phyloP scores from a whole-genome alignment of 2,888 invertebrate genomes.

The Drosophila neotestacea region DNA sequence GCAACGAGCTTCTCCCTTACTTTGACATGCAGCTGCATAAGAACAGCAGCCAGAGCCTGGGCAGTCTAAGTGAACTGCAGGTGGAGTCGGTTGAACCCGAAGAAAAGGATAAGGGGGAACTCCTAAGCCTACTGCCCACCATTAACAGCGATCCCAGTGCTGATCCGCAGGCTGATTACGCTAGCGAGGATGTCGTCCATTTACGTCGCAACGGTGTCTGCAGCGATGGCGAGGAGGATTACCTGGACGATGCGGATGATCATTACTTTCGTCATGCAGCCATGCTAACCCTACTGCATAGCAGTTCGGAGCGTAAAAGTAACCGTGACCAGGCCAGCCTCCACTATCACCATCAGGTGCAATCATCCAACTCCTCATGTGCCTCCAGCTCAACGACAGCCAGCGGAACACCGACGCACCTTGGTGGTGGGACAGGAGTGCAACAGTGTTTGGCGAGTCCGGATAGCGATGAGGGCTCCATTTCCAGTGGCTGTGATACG shows the following conservation, averaged over 20 bases:
- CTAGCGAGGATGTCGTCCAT: constrained; percentile 43
- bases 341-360: constrained; percentile 76
- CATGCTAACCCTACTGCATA: constrained; percentile 84
- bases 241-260: constrained; percentile 81
- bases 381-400: constrained; percentile 73
- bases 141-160: constrained; percentile 83
- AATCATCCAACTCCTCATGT: constrained; percentile 81
- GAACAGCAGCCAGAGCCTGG: constrained; percentile 77
- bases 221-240: constrained; percentile 83
- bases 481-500: constrained; percentile 93
- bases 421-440: constrained; percentile 26
- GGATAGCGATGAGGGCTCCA: constrained; percentile 91
- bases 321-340: constrained; percentile 79
- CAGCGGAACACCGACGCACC: constrained; percentile 51
- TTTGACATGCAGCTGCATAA: constrained; percentile 85
- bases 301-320: constrained; percentile 84
- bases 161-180: constrained; percentile 76
- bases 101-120: constrained; percentile 71
- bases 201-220: constrained; percentile 77
- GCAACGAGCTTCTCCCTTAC: constrained; percentile 84
- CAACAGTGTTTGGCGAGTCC: constrained; percentile 77
- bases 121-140: constrained; percentile 77
- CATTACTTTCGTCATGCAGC: constrained; percentile 84
- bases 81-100: constrained; percentile 53
- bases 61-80: constrained; percentile 81